These are phyloP conservation scores for Lasioglossum zephyrum DNA, from an alignment of 2,888 invertebrate species.

Conservation along the genomic window DNA sequence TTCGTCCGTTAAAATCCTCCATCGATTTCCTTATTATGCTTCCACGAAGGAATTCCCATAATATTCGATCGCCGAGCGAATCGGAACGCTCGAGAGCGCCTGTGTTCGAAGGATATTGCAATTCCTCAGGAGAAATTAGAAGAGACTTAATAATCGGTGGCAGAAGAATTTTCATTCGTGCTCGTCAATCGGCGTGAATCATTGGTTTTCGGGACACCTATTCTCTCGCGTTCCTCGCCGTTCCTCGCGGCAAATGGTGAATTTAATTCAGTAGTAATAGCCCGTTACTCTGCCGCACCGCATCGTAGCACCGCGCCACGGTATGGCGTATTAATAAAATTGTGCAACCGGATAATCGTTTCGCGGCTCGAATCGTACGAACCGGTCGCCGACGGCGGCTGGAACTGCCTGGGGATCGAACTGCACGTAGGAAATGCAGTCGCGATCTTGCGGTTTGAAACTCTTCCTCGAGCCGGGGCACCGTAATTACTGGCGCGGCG, in stretches of 20 bases:
- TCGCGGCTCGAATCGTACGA: conserved; percentile 8
- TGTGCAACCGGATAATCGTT: conserved; percentile 33
- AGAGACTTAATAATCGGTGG: neutral
- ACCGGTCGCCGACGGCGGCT: neutral
- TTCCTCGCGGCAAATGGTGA: conserved; percentile 8
- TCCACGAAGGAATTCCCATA: neutral
- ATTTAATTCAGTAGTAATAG: conserved; percentile 10
- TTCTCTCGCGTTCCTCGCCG: neutral
- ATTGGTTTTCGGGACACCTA: neutral
- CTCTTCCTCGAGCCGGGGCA: conserved; percentile 34
- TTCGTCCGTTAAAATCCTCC: neutral
- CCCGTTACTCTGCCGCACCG: neutral
- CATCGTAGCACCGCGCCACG: neutral
- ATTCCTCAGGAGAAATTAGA: neutral
- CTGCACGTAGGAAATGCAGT: conserved; percentile 34
- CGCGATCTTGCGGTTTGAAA: conserved; percentile 38
- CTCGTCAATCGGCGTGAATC: neutral
- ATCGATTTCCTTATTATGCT: neutral
- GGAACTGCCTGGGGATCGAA: neutral
- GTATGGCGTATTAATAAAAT: conserved; percentile 41
- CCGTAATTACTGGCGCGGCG: conserved; percentile 35
- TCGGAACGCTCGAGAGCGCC: neutral
- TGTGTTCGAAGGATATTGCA: neutral
- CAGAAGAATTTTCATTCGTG: neutral
- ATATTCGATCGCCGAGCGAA: neutral